Percentiles rank a stretch among this genome's conserved stretches.
These are phyloP conservation scores for Microcebus murinus DNA, from an alignment of 2,113 vertebrate genomes.

Conservation along the genomic window DNA sequence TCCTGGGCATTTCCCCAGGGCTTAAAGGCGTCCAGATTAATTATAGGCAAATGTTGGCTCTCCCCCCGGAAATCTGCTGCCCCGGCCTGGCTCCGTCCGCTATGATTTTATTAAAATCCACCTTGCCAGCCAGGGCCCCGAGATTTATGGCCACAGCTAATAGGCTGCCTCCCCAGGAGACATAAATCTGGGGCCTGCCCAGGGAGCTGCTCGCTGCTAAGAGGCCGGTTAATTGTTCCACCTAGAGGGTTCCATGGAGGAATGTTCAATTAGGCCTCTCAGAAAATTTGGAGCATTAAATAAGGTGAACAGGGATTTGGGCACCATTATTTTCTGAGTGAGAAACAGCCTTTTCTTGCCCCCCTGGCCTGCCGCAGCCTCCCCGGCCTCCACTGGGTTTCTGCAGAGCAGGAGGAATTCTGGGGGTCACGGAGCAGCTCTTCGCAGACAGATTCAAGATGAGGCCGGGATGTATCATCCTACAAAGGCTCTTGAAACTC, in stretches of 20 bases:
- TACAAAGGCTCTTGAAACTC: not conserved
- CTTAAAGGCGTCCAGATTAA: slow-evolving; percentile 85
- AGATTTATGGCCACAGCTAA: slow-evolving; percentile 87
- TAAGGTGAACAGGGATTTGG: slow-evolving; percentile 67
- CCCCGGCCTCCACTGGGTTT: not conserved
- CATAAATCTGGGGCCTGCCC: slow-evolving; percentile 86
- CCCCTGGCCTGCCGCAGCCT: not conserved
- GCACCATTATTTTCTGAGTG: slow-evolving; percentile 64
- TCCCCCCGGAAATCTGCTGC: slow-evolving; percentile 83
- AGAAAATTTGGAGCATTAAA: slow-evolving; percentile 81
- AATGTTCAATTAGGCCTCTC: slow-evolving; percentile 78
- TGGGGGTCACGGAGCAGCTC: not conserved
- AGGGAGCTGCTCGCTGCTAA: slow-evolving; percentile 83
- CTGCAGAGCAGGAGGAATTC: not conserved
- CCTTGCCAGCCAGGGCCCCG: slow-evolving; percentile 84
- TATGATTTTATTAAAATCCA: slow-evolving; percentile 89
- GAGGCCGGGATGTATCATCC: not conserved
- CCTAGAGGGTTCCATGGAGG: slow-evolving; percentile 76
- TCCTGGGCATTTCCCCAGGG: slow-evolving; percentile 83
- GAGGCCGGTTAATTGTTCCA: slow-evolving; percentile 83
- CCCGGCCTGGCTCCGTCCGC: slow-evolving; percentile 83
- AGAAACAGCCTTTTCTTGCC: not conserved
- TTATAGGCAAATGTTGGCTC: slow-evolving; percentile 87
- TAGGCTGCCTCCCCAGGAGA: slow-evolving; percentile 87
- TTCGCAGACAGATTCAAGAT: not conserved